Evolutionary conservation across 2,113 vertebrate species (phyloP).

Genomic region (Spermophilus dauricus): DNA sequence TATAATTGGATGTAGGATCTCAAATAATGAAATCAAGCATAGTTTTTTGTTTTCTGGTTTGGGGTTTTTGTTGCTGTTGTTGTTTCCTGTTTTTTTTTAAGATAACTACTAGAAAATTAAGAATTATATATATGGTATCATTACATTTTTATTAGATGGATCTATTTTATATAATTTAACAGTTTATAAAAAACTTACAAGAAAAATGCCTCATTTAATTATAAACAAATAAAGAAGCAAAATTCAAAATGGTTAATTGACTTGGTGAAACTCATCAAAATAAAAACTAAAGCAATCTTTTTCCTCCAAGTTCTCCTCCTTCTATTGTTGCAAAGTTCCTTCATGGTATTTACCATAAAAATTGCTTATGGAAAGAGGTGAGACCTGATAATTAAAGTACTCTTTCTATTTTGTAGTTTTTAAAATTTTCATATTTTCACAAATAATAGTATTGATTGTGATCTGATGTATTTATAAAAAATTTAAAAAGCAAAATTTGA

Average conservation of each 20-base stretch:
- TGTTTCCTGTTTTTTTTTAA: neutral
- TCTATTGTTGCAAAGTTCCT: neutral
- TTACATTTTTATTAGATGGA: neutral
- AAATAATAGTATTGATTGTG: neutral
- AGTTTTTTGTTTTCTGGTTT: too few species aligned
- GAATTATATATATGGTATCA: neutral
- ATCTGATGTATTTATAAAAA: neutral
- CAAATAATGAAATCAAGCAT: too few species aligned
- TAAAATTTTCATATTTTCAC: neutral
- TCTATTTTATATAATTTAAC: neutral
- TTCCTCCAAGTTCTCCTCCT: neutral
- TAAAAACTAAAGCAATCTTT: neutral
- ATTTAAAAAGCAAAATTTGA: neutral
- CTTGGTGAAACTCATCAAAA: neutral
- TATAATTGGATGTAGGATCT: too few species aligned
- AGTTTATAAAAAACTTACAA: neutral
- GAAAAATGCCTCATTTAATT: neutral
- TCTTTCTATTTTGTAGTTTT: neutral
- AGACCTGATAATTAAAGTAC: neutral
- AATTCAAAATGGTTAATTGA: neutral
- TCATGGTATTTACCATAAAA: neutral
- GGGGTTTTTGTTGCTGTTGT: too few species aligned
- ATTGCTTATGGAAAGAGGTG: neutral
- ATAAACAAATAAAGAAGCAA: neutral
- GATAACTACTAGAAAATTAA: neutral